Conservation (phyloP, 2,113 vertebrate genomes). For the Alexandromys fortis region DNA sequence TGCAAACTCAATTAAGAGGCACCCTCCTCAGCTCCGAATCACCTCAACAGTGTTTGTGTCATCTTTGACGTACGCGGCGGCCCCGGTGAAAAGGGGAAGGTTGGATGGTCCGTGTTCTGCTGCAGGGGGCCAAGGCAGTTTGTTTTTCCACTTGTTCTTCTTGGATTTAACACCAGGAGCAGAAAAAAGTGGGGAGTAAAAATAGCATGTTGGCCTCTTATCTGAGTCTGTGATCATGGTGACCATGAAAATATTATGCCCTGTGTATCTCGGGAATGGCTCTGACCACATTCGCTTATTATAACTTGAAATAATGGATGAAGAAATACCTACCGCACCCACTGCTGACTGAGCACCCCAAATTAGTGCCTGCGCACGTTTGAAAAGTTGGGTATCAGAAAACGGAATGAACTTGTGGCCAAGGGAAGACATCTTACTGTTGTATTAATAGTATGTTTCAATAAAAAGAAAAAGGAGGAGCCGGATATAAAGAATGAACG, state of each 20-base stretch:
- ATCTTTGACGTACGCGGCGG: constrained; percentile 75
- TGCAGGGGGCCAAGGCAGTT: constrained; percentile 67
- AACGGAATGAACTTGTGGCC: constrained; percentile 79
- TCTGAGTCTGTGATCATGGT: constrained; percentile 85
- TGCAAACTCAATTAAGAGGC: constrained; percentile 88
- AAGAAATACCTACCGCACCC: constrained; percentile 80
- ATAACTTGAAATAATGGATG: constrained; percentile 84
- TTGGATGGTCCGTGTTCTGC: constrained; percentile 70
- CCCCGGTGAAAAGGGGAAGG: constrained; percentile 58
- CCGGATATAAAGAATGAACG: not conserved
- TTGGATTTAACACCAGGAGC: constrained; percentile 78
- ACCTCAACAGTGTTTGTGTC: constrained; percentile 74
- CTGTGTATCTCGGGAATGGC: constrained; percentile 82
- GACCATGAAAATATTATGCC: constrained; percentile 87
- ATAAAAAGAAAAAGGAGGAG: constrained; percentile 30
- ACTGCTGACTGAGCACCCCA: constrained; percentile 70
- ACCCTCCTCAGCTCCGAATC: constrained; percentile 76
- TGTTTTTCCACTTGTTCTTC: constrained; percentile 77
- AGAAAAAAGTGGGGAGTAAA: constrained; percentile 79
- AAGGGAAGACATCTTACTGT: constrained; percentile 55
- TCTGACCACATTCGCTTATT: constrained; percentile 81
- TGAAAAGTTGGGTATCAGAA: constrained; percentile 78
- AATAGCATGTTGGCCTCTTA: constrained; percentile 83
- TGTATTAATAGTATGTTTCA: constrained; percentile 66
- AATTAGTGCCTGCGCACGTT: constrained; percentile 78